These are phyloP conservation scores for Hydrophis major DNA, from an alignment of 2,797 vertebrate genomes.

Conservation along the genomic window DNA sequence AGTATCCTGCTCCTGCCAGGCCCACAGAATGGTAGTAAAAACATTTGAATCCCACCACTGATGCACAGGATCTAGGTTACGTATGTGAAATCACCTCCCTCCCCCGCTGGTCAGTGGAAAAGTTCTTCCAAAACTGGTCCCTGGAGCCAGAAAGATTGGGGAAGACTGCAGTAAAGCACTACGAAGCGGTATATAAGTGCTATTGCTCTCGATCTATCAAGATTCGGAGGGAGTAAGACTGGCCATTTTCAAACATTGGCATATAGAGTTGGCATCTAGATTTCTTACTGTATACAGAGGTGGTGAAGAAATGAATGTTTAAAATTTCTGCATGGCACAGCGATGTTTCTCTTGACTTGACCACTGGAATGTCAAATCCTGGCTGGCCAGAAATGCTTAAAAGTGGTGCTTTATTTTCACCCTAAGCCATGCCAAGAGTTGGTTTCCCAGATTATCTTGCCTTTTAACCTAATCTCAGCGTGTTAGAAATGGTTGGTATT, in stretches of 20 bases:
- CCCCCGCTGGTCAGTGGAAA: fast-evolving
- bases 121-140: background rate
- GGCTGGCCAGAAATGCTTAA: background rate
- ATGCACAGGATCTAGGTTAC: background rate
- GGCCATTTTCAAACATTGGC: background rate
- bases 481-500: background rate
- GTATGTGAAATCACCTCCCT: background rate
- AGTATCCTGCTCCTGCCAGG: too few species aligned
- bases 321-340: background rate
- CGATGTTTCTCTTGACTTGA: background rate
- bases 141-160: background rate
- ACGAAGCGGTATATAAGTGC: background rate
- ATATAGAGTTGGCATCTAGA: background rate
- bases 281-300: background rate
- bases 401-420: background rate
- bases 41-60: too few species aligned
- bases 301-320: background rate
- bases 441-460: background rate
- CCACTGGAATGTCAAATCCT: background rate
- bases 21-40: too few species aligned
- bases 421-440: background rate
- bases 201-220: background rate
- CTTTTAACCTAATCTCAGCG: background rate
- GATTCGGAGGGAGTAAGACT: background rate
- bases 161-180: background rate